These are phyloP conservation scores for Drosophila yakuba DNA, from an alignment of 1,140 invertebrate species.

Conservation along the genomic window DNA sequence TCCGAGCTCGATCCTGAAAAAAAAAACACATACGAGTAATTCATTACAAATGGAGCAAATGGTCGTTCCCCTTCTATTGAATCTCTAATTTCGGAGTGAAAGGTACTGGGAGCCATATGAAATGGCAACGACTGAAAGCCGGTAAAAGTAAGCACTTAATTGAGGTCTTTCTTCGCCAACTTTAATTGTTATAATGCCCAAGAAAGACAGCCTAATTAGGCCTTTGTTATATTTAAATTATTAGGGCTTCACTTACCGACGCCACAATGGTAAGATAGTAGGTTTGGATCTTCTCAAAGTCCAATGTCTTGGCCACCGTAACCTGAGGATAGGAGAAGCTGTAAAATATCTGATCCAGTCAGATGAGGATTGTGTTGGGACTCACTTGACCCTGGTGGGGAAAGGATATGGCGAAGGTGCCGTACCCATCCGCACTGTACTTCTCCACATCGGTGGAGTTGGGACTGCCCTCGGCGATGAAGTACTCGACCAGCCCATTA, in stretches of 20 bases:
- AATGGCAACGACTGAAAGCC: conserved; percentile 3
- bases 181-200: conserved; percentile 9
- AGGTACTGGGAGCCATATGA: not conserved
- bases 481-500: conserved; percentile 94
- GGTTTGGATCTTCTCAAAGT: conserved; percentile 94
- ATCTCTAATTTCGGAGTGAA: conserved; percentile 10
- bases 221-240: conserved; percentile 37
- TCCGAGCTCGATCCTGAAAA: conserved; percentile 92
- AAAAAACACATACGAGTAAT: conserved; percentile 3
- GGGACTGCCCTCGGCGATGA: conserved; percentile 87
- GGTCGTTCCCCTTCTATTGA: too few species aligned
- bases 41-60: too few species aligned
- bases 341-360: too few species aligned
- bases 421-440: conserved; percentile 91
- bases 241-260: conserved; percentile 89
- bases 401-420: conserved; percentile 93
- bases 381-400: conserved; percentile 93
- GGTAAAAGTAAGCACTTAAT: conserved; percentile 24
- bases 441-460: conserved; percentile 87
- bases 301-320: conserved; percentile 94
- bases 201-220: conserved; percentile 21
- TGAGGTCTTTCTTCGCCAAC: conserved; percentile 7
- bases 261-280: conserved; percentile 95
- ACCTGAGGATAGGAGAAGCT: conserved; percentile 84
- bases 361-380: not conserved